Evolutionary conservation across 1,140 invertebrate species (phyloP).

Genomic region (Euura saliciscinereae): DNA sequence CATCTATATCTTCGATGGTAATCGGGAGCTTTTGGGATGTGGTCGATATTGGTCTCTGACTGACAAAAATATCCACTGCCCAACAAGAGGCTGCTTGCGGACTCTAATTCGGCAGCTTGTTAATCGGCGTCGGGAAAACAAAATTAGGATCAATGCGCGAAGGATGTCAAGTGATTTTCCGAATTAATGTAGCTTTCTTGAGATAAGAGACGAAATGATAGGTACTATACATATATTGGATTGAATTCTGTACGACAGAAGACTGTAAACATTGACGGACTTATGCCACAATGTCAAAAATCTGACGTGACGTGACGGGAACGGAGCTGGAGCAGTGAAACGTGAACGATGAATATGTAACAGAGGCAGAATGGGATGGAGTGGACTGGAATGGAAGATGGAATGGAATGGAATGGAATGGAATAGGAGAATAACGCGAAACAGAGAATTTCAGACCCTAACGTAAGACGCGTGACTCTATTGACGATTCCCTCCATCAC

Average conservation of each 20-base stretch:
- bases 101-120: no score
- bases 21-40: no score
- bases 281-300: background rate
- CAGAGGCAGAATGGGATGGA: background rate
- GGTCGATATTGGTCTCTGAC: no score
- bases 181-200: background rate
- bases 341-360: background rate
- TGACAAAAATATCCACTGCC: no score
- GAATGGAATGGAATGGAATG: background rate
- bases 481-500: no score
- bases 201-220: background rate
- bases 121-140: background rate
- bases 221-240: background rate
- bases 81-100: no score
- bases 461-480: no score
- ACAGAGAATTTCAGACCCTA: no score
- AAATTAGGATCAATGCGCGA: background rate
- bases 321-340: background rate
- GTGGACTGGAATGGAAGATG: background rate
- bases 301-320: background rate
- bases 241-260: background rate
- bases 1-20: no score
- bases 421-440: background rate
- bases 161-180: background rate
- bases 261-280: constrained; percentile 3